phyloP scores from a whole-genome alignment of 2,113 vertebrate species.

The Siniperca knerii region DNA sequence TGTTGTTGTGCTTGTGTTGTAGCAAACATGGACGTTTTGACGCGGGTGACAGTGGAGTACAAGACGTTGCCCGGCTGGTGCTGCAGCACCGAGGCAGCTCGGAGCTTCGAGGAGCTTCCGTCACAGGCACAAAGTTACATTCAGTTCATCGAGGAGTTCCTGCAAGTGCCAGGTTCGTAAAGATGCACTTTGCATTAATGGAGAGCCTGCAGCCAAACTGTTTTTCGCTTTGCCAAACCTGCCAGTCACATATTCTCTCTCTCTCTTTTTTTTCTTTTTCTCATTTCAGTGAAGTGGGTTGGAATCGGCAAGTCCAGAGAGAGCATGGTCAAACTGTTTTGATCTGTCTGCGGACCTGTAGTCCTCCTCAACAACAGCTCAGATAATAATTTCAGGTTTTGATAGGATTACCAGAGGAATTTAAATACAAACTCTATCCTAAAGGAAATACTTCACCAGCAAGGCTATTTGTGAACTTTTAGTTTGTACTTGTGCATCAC shows the following conservation, averaged over 20 bases:
- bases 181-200: conserved; percentile 26
- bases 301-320: conserved; percentile 87
- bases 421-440: conserved; percentile 43
- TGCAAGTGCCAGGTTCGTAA: conserved; percentile 85
- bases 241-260: conserved; percentile 13
- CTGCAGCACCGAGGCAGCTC: conserved; percentile 82
- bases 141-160: conserved; percentile 84
- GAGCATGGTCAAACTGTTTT: conserved; percentile 86
- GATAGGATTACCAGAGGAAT: conserved; percentile 33
- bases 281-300: conserved; percentile 86
- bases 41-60: conserved; percentile 83
- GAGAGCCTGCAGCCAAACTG: conserved; percentile 12
- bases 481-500: conserved; percentile 57
- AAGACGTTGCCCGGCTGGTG: conserved; percentile 84
- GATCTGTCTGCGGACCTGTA: conserved; percentile 30
- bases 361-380: not conserved
- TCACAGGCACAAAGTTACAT: conserved; percentile 82
- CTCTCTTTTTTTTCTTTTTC: not conserved
- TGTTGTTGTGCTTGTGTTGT: not conserved
- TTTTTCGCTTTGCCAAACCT: conserved; percentile 20
- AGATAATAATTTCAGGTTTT: conserved; percentile 49
- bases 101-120: conserved; percentile 83
- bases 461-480: conserved; percentile 27
- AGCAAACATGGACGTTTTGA: conserved; percentile 88
- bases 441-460: conserved; percentile 68